Conservation (phyloP, 2,888 invertebrate species). For the Ligdia adustata region DNA sequence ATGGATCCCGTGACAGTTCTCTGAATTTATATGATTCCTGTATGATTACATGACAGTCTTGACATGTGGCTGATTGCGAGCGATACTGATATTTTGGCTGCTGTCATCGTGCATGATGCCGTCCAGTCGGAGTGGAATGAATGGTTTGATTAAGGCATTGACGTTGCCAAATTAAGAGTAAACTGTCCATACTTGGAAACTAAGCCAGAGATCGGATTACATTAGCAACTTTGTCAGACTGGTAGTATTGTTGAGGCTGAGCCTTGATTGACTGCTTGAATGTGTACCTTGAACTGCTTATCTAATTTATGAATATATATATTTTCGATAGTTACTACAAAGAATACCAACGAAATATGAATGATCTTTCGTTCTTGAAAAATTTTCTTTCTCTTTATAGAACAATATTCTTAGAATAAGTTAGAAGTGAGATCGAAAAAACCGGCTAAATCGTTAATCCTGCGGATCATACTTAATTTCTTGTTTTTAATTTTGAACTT, state of each 20-base stretch:
- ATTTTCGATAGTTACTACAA: no score
- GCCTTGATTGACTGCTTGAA: conserved; percentile 13
- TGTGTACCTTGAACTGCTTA: no score
- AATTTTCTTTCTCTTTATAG: no score
- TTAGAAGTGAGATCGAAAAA: no score
- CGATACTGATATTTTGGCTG: conserved; percentile 60
- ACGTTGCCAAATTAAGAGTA: conserved; percentile 61
- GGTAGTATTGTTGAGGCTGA: conserved; percentile 15
- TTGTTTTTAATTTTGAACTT: no score
- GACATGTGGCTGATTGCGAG: conserved; percentile 61
- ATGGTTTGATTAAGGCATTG: conserved; percentile 67
- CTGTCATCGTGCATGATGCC: conserved; percentile 56
- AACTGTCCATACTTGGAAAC: conserved; percentile 44
- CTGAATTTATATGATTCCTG: conserved; percentile 62
- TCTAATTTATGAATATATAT: no score
- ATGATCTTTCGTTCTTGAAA: no score
- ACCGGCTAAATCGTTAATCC: no score
- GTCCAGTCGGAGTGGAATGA: conserved; percentile 56
- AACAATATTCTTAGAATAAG: no score
- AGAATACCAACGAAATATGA: no score
- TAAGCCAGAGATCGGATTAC: conserved; percentile 32
- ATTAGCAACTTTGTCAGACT: conserved; percentile 31
- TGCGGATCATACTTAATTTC: no score
- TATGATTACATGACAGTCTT: conserved; percentile 77
- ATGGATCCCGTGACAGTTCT: conserved; percentile 76